Evolutionary conservation across 2,797 vertebrate species (phyloP), one percentile per base, ranked within the genome.

Genomic region (Hydrocynus forskahlii): DNA sequence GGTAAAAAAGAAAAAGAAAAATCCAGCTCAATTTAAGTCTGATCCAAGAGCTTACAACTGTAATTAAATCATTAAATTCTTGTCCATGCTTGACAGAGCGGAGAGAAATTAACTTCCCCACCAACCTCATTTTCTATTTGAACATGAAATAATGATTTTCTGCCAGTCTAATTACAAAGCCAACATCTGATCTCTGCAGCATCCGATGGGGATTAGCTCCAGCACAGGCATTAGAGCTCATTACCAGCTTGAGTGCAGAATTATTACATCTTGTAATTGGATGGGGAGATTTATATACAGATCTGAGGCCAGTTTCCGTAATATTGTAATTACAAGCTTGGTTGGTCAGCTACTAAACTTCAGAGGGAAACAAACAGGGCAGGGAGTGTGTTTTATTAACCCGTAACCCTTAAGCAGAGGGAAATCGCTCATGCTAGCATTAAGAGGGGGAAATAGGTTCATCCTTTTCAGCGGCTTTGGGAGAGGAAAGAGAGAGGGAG

Each of bases 51-150:
- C 97, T 99, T 97, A 99, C 97, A 99, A 97, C 97, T 97, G 97
- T 99, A 99, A 99, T 99, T 99, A 99, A 99, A 99, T 99, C 98
- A 99, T 99, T 99, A 99, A 99, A 99, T 96, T 97, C 95, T 96
- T 96, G 96, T 97, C 96, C 96, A 96, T 91, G 96, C 96, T 97
- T 97, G 95, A 96, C 95, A 97, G 96, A 97, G 96, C 96, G 96
- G 95, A 94, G 96, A 97, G 96, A 97, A 96, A 97, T 95, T 95
- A 96, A 96, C 95, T 96, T 96, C 95, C 95, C 82, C 95, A 95
- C 95, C 95, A 96, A 96, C 95, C 95, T 96, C 92, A 96, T 96
- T 96, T 96, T 96, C 92, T 94, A 95, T 95, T 95, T 95, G 95
- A 96, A 96, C 95, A 95, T 95, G 95, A 97, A 99, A 99, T 98